Base-by-base conservation (phyloP, 2,888 invertebrate species). In the Amorpha juglandis region DNA sequence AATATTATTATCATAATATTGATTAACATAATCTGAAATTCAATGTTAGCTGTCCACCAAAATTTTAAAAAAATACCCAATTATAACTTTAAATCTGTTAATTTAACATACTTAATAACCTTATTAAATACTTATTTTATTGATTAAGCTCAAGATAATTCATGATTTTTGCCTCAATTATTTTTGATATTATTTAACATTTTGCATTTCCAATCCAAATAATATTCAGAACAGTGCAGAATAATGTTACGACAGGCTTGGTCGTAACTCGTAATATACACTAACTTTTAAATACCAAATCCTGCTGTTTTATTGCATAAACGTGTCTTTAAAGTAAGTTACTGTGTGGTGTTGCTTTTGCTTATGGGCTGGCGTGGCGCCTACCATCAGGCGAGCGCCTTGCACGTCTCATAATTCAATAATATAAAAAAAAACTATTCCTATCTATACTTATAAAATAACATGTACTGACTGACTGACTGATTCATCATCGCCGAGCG, bases 141-240 rank as follows among this genome's bases (percentile, higher is more conserved):
- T 38, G 58, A 42, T 58, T 58, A 58, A 58, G 58, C 42, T 42
- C 38, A 58, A 11, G 38, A 38, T 58, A 58, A 42, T 38, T 38
- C 19, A 19, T 38, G 35, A 55, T 42, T 42, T 58, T 58, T 38
- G 58, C 58, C 19, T 42, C 38, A 19, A 58, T 58, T 58, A 42
- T 42, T 55, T 55, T 58, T 42, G 58, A 58, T 42, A 58, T 19
- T 38, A 19, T 27, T 52, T 12, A 16, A 16, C 51, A 33, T 16
- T 55, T 16, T 11, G 55, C 16, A 16, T 35, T 42, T 6, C 42
- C 42, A 42, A 12, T 12, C 11, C 19, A 58, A 27, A 58, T 58
- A 42, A 38, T 42, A 16, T 58, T 11, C 7, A 16, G 16, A 6
- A 19, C 50, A 19, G 9, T 19, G 8, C 50, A 19, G 19, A 16